phyloP scores from a whole-genome alignment of 2,888 invertebrate species.

The Cataglyphis livida region DNA sequence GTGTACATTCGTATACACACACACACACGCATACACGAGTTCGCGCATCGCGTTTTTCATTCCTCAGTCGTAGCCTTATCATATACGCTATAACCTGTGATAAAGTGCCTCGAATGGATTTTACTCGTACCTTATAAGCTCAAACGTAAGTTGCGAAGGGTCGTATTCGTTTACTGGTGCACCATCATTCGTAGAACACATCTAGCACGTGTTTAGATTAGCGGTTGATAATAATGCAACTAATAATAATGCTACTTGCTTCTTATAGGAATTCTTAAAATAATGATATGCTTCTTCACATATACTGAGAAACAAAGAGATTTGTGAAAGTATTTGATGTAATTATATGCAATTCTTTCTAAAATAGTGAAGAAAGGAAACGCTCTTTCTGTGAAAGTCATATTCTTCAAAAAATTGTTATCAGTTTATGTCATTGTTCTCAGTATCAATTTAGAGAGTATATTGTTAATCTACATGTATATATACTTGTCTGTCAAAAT shows the following conservation, averaged over 20 bases:
- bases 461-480: not conserved
- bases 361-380: not conserved
- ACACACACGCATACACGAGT: constrained; percentile 4
- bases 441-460: not conserved
- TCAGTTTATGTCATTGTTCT: not conserved
- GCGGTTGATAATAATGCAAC: not conserved
- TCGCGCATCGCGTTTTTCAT: constrained; percentile 4
- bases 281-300: not conserved
- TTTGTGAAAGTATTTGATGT: not conserved
- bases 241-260: not conserved
- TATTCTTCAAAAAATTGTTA: not conserved
- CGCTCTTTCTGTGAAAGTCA: not conserved
- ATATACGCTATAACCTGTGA: constrained; percentile 1
- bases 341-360: not conserved
- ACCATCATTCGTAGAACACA: not conserved
- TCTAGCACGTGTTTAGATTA: not conserved
- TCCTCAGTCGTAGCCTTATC: not conserved
- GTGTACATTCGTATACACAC: constrained; percentile 32
- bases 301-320: not conserved
- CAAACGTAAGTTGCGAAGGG: constrained; percentile 57
- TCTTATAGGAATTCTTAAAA: not conserved
- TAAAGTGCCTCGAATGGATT: constrained; percentile 18
- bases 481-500: not conserved
- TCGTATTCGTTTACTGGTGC: not conserved
- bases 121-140: not conserved